Evolutionary conservation across 1,140 invertebrate genomes (phyloP).

Genomic region (Ostrea edulis): DNA sequence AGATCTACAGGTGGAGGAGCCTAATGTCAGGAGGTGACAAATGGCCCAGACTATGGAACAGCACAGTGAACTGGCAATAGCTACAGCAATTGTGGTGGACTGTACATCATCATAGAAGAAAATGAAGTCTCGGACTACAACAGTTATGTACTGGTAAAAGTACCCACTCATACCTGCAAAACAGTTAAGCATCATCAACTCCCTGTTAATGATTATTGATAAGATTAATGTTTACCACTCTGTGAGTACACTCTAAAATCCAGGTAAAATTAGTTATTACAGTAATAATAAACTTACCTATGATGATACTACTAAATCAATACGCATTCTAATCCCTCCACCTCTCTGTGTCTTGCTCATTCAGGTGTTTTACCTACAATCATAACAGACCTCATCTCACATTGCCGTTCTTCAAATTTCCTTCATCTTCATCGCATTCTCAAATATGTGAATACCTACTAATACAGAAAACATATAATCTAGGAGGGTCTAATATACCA

Average conservation of each 20-base stretch:
- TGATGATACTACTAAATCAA: constrained; percentile 4
- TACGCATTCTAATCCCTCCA: constrained; percentile 7
- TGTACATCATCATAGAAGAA: constrained; percentile 72
- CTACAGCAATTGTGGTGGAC: constrained; percentile 70
- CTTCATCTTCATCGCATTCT: background rate
- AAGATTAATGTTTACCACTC: background rate
- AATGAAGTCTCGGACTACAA: constrained; percentile 64
- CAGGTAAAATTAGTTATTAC: background rate
- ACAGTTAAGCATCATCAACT: background rate
- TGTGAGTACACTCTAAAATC: background rate
- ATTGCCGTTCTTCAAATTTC: background rate
- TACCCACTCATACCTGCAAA: constrained; percentile 47
- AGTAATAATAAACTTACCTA: background rate
- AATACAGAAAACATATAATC: background rate
- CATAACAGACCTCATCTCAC: background rate
- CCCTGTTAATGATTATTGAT: background rate
- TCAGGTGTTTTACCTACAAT: background rate
- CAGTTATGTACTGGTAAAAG: constrained; percentile 75
- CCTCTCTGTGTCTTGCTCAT: background rate
- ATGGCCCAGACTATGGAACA: constrained; percentile 68
- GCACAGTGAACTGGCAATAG: constrained; percentile 68
- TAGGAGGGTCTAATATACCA: background rate
- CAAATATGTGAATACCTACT: background rate
- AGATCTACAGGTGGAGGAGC: constrained; percentile 8
- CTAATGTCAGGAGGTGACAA: constrained; percentile 60